A percentile compares a stretch with the other conserved stretches of the same genome.
Conservation (phyloP, 2,888 invertebrate species). For the Boloria euphrosyne region DNA sequence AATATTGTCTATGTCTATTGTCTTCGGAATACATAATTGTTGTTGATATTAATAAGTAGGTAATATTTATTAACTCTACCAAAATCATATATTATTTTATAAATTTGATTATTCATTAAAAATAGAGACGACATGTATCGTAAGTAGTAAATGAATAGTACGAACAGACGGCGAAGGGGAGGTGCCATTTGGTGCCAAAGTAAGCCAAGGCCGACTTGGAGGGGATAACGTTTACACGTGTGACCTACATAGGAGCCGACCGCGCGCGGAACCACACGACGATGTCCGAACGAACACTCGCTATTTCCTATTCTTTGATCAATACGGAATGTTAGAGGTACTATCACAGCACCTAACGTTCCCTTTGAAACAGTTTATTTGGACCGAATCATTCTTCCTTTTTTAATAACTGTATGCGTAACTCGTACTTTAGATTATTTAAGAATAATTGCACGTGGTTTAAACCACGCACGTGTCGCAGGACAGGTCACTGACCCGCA, state of each 20-base stretch:
- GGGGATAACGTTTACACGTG: slow-evolving; percentile 81
- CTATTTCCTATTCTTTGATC: slow-evolving; percentile 58
- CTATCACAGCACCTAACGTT: slow-evolving; percentile 46
- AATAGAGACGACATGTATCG: slow-evolving; percentile 12
- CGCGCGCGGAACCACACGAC: slow-evolving; percentile 65
- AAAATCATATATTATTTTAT: background rate
- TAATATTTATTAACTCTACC: no score
- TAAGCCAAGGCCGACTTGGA: slow-evolving; percentile 80
- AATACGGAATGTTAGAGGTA: slow-evolving; percentile 56
- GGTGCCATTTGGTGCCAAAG: slow-evolving; percentile 69
- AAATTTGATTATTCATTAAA: background rate
- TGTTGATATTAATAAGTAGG: no score
- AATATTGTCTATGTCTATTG: no score
- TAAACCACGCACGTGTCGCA: slow-evolving; percentile 54
- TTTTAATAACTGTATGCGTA: slow-evolving; percentile 17
- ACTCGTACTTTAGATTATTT: slow-evolving; percentile 40
- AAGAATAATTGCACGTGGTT: slow-evolving; percentile 52
- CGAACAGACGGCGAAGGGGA: slow-evolving; percentile 62
- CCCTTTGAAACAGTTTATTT: slow-evolving; percentile 44
- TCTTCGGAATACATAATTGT: no score
- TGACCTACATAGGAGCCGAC: slow-evolving; percentile 77
- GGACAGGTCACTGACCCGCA: slow-evolving; percentile 61
- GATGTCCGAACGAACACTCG: slow-evolving; percentile 53
- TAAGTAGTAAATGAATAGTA: slow-evolving; percentile 44
- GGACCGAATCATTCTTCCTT: slow-evolving; percentile 30